Conservation (phyloP, 2,113 vertebrate genomes). For the Orthonyx spaldingii region DNA sequence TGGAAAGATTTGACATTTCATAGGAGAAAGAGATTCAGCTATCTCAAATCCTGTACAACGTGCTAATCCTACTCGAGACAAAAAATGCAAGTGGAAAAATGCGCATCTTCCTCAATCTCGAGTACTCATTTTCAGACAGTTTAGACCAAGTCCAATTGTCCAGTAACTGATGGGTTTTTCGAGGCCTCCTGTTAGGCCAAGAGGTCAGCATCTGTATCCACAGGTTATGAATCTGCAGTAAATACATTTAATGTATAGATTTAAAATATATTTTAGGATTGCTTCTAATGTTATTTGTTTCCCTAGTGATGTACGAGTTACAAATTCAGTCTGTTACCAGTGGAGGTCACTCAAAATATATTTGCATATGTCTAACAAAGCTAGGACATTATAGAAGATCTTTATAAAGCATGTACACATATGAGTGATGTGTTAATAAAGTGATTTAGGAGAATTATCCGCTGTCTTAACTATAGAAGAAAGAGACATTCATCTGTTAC, state of each 20-base stretch:
- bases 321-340: not conserved
- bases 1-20: not conserved
- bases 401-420: not conserved
- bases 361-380: not conserved
- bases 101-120: fast-evolving
- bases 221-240: not conserved
- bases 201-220: not conserved
- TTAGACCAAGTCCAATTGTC: not conserved
- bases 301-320: not conserved
- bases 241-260: not conserved
- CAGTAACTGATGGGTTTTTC: not conserved
- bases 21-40: not conserved
- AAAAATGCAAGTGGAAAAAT: not conserved
- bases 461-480: not conserved
- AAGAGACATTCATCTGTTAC: not conserved
- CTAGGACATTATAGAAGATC: not conserved
- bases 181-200: not conserved
- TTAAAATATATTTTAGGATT: not conserved
- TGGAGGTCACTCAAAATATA: not conserved
- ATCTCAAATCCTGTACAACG: not conserved
- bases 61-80: not conserved
- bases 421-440: not conserved
- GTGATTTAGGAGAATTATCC: not conserved
- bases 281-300: not conserved
- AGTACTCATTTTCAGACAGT: not conserved